Base-by-base conservation (phyloP, 2,797 vertebrate genomes). In the Botia kubotai region DNA sequence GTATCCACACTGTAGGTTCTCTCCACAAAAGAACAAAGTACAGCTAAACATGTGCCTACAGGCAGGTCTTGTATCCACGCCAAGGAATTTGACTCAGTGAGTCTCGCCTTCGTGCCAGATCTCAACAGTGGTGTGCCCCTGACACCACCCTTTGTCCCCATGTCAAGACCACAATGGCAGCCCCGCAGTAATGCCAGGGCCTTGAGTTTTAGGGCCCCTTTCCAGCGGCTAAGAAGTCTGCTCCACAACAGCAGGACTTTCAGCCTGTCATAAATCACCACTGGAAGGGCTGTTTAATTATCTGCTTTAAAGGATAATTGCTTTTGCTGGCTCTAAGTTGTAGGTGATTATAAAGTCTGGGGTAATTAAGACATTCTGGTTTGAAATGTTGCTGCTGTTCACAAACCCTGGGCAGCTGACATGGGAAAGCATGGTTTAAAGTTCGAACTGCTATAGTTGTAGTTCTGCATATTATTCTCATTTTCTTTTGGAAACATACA, bases 251-350 rank as follows among this genome's bases (percentile, higher is more conserved):
- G 78, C 73, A 33, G 66, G 72, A 66, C 53, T 50, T 63, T 62
- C 39, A 33, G 67, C 63, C 8, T 62, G 12, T 57, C 84, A 83
- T 91, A 90, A 91, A 91, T 91, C 89, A 89, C 62, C 83, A 85
- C 80, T 71, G 75, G 68, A 88, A 85, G 86, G 84, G 85, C 72
- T 74, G 72, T 91, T 92, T 91, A 91, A 93, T 92, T 91, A 89
- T 85, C 82, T 76, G 66, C 85, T 88, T 88, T 85, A 90, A 89
- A 86, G 80, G 88, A 89, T 89, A 84, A 92, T 89, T 86, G 85
- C 81, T 87, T 46, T 73, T 84, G 85, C 86, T 89, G 88, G 86
- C 85, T 79, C 48, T 76, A 86, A 36, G 77, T 29, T 83, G 65
- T 72, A 75, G 50, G 39, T 63, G 55, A 26, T 23, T 62, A 72